These are phyloP conservation scores for Mesorhabditis spiculigera DNA, from an alignment of 2,888 invertebrate genomes.

Conservation along the genomic window DNA sequence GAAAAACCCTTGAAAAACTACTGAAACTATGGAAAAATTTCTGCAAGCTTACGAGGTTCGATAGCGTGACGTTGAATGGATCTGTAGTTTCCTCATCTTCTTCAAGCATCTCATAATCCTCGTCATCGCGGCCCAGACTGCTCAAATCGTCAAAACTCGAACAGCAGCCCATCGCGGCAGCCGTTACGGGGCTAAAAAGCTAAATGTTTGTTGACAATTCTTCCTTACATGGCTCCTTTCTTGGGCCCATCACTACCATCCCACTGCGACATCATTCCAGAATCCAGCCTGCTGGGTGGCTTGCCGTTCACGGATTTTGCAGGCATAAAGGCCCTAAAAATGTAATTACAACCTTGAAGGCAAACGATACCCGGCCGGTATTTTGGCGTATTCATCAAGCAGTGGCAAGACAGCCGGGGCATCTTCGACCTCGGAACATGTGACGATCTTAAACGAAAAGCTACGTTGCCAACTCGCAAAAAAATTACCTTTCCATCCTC, in stretches of 20 bases:
- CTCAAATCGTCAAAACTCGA: not conserved
- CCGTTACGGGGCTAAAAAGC: not conserved
- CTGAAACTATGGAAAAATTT: too few species aligned
- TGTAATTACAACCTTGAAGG: too few species aligned
- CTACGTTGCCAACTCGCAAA: too few species aligned
- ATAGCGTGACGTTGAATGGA: not conserved
- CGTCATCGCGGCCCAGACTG: not conserved
- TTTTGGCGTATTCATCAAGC: not conserved
- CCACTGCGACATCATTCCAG: not conserved
- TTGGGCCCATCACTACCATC: too few species aligned
- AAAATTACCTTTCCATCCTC: constrained; percentile 49
- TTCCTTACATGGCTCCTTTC: too few species aligned
- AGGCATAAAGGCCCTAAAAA: not conserved
- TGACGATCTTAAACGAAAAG: too few species aligned
- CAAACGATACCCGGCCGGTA: not conserved
- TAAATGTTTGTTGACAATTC: not conserved
- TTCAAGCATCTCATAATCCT: not conserved
- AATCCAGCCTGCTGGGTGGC: not conserved
- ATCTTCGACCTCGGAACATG: too few species aligned
- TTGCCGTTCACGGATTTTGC: not conserved
- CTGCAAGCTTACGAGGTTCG: too few species aligned
- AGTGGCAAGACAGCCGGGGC: too few species aligned
- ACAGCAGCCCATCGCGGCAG: not conserved
- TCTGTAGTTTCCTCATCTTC: not conserved
- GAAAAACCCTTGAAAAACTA: too few species aligned